These are phyloP conservation scores for Phragmatobia fuliginosa DNA, from an alignment of 2,888 invertebrate genomes.

Conservation along the genomic window DNA sequence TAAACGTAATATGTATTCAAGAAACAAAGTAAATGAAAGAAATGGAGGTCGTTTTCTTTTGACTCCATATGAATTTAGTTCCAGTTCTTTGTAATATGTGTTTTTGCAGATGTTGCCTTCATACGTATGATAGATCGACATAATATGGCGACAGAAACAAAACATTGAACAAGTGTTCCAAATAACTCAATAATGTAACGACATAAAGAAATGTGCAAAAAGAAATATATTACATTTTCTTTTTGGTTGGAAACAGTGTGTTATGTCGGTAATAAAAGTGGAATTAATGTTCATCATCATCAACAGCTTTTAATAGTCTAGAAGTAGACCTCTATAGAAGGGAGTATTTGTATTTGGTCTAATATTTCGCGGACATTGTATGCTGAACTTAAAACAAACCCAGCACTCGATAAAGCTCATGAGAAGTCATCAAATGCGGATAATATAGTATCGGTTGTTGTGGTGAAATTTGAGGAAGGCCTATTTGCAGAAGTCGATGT, in stretches of 20 bases:
- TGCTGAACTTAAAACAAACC: too few relatives aligned
- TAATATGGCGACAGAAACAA: slow-evolving; percentile 43
- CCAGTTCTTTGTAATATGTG: slow-evolving; percentile 58
- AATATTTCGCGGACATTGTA: too few relatives aligned
- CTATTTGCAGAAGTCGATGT: too few relatives aligned
- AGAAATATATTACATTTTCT: not conserved
- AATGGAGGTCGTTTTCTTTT: slow-evolving; percentile 22
- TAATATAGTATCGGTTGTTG: too few relatives aligned
- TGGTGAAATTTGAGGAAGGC: too few relatives aligned
- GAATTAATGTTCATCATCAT: too few relatives aligned
- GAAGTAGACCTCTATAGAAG: too few relatives aligned
- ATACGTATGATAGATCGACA: slow-evolving; percentile 56
- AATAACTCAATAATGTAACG: slow-evolving; percentile 1
- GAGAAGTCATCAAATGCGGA: too few relatives aligned
- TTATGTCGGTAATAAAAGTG: not conserved
- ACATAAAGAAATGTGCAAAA: not conserved
- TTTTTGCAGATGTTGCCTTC: slow-evolving; percentile 50
- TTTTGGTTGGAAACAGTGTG: not conserved
- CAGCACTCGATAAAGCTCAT: too few relatives aligned
- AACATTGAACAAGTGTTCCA: not conserved
- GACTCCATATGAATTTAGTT: slow-evolving; percentile 29
- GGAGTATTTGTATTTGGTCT: too few relatives aligned
- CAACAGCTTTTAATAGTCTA: too few relatives aligned
- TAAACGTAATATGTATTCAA: not conserved
- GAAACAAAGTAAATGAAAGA: not conserved